Base-by-base conservation (phyloP, 2,888 invertebrate genomes). In the Acanthococcus lagerstroemiae region DNA sequence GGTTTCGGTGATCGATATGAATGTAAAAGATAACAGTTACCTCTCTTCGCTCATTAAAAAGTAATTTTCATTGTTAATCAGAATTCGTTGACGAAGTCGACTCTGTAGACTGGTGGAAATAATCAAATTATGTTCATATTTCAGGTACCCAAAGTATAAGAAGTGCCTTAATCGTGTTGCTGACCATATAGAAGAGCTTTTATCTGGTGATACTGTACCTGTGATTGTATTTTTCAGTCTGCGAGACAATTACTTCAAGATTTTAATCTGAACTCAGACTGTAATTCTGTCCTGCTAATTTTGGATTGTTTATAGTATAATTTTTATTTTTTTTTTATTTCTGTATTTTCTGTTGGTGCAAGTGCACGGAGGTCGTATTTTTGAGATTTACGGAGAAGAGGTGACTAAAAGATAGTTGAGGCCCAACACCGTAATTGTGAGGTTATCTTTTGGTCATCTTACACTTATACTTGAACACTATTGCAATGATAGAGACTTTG, bases 1-100 rank as follows among this genome's bases (percentile, higher is more conserved):
- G 71, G 80, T 82, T 57, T 80, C 82, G 69, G 80, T 81, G 71
- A 76, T 85, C 45, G 82, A 83, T 45, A 21, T 69, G 0, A 27
- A 58, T 22, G n/a, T 22, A 1, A 68, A 67, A n/a, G 66, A 66
- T 52, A 68, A 69, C 48, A 67, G 52, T 25, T 68, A 70, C 19
- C 46, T 71, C 52, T 61, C 69, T 30, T 21, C 67, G 26, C 60
- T 68, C 7, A 65, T 67, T 19, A 70, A 72, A 70, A 70, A 68
- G 69, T 69, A 68, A 9, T n/a, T n/a, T n/a, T n/a, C n/a, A n/a
- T n/a, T n/a, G n/a, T n/a, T n/a, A n/a, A n/a, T n/a, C n/a, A n/a
- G n/a, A n/a, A n/a, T n/a, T n/a, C n/a, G n/a, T n/a, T n/a, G n/a
- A n/a, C n/a, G n/a, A n/a, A n/a, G n/a, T n/a, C n/a, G n/a, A n/a